A percentile compares a stretch with the other conserved stretches of the same genome.
Evolutionary conservation across 2,797 vertebrate genomes (phyloP).

Genomic region (Tragopan temminckii): DNA sequence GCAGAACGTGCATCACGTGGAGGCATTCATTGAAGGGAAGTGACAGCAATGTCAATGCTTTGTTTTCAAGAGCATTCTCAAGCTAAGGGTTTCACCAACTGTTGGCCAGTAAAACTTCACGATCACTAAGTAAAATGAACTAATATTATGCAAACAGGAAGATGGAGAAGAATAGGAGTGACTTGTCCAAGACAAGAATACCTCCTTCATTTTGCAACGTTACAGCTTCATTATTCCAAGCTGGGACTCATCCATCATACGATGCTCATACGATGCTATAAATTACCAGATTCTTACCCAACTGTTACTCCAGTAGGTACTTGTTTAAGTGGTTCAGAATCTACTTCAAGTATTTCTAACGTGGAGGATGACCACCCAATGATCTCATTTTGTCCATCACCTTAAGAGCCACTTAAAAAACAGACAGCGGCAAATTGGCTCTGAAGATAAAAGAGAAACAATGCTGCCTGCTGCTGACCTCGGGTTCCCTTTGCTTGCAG

Average conservation of each 20-base stretch:
- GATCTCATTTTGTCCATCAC: conserved; percentile 61
- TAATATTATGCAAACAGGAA: conserved; percentile 50
- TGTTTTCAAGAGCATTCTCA: not conserved
- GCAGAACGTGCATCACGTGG: not conserved
- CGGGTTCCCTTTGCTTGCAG: conserved; percentile 46
- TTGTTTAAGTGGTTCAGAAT: conserved; percentile 40
- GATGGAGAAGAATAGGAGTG: conserved; percentile 61
- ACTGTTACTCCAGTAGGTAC: conserved; percentile 3
- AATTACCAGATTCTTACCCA: not conserved
- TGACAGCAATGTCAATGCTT: not conserved
- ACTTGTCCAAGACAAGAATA: conserved; percentile 41
- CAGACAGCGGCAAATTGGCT: conserved; percentile 53
- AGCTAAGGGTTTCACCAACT: not conserved
- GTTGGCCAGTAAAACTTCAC: not conserved
- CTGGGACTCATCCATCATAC: not conserved
- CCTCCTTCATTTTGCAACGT: conserved; percentile 26
- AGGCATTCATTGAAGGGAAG: not conserved
- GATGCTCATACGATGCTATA: not conserved
- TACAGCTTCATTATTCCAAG: conserved; percentile 43
- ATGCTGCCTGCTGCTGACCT: conserved; percentile 48
- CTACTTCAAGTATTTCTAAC: conserved; percentile 33
- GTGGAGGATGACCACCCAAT: conserved; percentile 23
- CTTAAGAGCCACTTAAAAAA: conserved; percentile 56
- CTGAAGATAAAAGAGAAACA: conserved; percentile 68
- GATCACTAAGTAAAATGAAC: conserved; percentile 11